These are phyloP conservation scores for Callorhinus ursinus DNA, from an alignment of 2,113 vertebrate species.

Conservation along the genomic window DNA sequence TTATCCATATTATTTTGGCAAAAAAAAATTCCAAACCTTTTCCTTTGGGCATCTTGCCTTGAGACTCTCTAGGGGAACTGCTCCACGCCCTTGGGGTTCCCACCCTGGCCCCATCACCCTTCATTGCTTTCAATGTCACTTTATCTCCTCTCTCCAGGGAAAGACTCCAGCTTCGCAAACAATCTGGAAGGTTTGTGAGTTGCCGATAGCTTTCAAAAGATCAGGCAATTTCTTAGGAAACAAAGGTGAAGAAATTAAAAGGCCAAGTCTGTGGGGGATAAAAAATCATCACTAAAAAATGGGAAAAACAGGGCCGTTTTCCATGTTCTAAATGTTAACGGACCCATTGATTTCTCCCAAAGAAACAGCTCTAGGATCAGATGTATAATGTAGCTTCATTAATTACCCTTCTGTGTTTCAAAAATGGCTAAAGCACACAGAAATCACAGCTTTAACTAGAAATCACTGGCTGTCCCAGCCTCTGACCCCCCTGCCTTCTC, in stretches of 20 bases:
- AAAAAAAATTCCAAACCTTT: not conserved
- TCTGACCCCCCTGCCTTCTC: not conserved
- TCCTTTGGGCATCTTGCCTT: not conserved
- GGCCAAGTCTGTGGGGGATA: too few relatives aligned
- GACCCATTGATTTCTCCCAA: not conserved
- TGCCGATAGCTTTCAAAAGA: not conserved
- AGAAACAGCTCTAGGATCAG: not conserved
- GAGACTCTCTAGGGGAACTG: not conserved
- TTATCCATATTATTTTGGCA: not conserved
- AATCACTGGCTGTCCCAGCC: not conserved
- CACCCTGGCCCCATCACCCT: not conserved
- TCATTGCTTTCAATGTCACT: not conserved
- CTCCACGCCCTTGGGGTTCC: not conserved
- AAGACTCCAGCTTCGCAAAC: not conserved
- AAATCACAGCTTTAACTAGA: not conserved
- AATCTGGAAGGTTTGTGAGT: not conserved
- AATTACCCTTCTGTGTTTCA: not conserved
- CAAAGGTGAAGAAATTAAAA: too few relatives aligned
- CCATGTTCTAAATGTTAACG: not conserved
- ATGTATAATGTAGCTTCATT: not conserved
- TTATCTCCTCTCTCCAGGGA: not conserved
- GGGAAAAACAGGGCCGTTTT: not conserved
- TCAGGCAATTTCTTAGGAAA: not conserved
- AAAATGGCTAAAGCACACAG: not conserved
- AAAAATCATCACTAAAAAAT: not conserved